Evolutionary conservation across 2,113 vertebrate genomes (phyloP).

Genomic region (Marcusenius ussheri): DNA sequence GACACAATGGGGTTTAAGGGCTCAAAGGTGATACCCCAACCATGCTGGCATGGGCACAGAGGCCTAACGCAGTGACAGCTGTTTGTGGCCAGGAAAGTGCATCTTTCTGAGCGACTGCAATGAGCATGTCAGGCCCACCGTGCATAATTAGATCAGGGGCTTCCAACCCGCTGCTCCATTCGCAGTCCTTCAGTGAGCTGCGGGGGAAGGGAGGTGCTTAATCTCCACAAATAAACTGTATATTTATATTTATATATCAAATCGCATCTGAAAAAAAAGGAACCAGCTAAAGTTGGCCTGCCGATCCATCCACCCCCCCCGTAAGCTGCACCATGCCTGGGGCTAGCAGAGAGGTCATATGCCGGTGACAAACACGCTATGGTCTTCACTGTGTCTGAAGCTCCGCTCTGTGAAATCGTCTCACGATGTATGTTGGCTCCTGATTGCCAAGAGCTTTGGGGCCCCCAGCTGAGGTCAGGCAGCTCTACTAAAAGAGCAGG

Average conservation of each 20-base stretch:
- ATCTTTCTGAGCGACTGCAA: background rate
- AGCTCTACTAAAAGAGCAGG: background rate
- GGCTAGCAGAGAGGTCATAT: background rate
- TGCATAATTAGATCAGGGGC: background rate
- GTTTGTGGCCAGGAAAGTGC: background rate
- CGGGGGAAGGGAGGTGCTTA: background rate
- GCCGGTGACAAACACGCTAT: background rate
- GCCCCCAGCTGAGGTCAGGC: background rate
- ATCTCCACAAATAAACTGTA: background rate
- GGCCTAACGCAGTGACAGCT: too few species aligned
- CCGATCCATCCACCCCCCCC: background rate
- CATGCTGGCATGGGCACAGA: background rate
- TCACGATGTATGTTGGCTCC: background rate
- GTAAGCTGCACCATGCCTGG: background rate
- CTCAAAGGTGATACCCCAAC: background rate
- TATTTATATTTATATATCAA: background rate
- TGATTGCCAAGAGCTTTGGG: background rate
- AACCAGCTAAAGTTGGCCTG: background rate
- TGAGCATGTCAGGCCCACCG: background rate
- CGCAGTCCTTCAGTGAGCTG: background rate
- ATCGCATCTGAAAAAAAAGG: background rate
- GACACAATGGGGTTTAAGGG: background rate
- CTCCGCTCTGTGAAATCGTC: background rate
- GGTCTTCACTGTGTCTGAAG: background rate
- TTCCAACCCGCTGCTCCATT: background rate